Evolutionary conservation across 1,140 invertebrate species (phyloP).

Genomic region (Diorhabda elongata): DNA sequence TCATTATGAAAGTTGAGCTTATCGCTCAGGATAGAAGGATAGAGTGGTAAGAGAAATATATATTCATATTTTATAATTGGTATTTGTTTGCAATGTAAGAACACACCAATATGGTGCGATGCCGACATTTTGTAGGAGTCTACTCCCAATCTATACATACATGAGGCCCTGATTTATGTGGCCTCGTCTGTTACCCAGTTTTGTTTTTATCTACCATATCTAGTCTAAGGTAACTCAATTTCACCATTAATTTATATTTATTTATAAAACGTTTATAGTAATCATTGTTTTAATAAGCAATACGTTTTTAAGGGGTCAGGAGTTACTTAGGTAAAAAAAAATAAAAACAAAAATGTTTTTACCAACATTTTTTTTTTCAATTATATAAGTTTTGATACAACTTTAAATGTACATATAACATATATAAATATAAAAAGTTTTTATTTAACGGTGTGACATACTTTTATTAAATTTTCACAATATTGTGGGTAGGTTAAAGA

Average conservation of each 20-base stretch:
- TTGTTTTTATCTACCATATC: constrained; percentile 7
- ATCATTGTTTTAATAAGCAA: background rate
- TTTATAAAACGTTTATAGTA: background rate
- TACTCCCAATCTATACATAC: constrained; percentile 19
- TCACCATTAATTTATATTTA: background rate
- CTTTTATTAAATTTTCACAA: no score
- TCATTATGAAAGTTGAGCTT: constrained; percentile 44
- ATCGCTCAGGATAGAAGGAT: constrained; percentile 36
- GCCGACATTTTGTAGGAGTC: constrained; percentile 29
- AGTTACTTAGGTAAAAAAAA: constrained; percentile 7
- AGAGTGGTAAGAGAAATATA: constrained; percentile 36
- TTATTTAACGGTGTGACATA: no score
- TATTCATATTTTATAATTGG: background rate
- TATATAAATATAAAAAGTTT: no score
- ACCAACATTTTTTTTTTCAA: no score
- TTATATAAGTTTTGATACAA: no score
- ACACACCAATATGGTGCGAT: constrained; percentile 20
- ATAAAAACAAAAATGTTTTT: constrained; percentile 7
- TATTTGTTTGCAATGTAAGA: background rate
- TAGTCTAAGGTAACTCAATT: background rate
- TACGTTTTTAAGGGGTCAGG: background rate
- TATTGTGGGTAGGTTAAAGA: no score
- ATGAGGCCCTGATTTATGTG: constrained; percentile 19
- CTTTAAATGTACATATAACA: no score
- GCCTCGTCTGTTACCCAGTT: constrained; percentile 18